Conservation (phyloP, 2,888 invertebrate species). For the Leptopterna dolabrata region DNA sequence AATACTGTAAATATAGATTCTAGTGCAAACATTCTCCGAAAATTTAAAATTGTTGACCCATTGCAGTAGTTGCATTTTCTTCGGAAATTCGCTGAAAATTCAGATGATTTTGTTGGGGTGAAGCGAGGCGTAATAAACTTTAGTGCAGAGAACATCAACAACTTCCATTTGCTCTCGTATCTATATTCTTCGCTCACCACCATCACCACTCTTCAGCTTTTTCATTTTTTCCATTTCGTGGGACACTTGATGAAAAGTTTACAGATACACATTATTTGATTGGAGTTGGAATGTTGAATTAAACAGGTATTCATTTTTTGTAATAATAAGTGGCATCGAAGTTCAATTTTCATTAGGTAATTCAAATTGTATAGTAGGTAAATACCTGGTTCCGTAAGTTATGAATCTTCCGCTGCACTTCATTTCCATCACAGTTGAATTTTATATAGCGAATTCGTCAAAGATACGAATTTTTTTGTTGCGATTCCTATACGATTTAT, state of each 20-base stretch:
- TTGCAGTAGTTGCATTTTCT: too few species aligned
- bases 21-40: too few species aligned
- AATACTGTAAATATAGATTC: too few species aligned
- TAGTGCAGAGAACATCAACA: neutral
- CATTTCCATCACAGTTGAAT: conserved; percentile 11
- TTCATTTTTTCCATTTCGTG: conserved; percentile 6
- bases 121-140: too few species aligned
- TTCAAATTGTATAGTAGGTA: neutral
- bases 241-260: conserved; percentile 1
- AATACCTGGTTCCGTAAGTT: neutral
- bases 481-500: too few species aligned
- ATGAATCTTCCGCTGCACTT: neutral
- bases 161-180: conserved; percentile 3
- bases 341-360: neutral
- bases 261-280: too few species aligned
- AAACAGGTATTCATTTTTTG: neutral
- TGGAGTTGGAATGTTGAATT: neutral
- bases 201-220: conserved; percentile 11
- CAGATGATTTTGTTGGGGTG: neutral
- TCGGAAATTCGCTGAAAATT: too few species aligned
- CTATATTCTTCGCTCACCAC: neutral
- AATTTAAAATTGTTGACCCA: too few species aligned
- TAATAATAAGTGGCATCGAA: neutral
- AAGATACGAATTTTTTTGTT: neutral
- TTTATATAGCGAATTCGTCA: neutral